Evolutionary conservation across 2,888 invertebrate species (phyloP), one percentile per base, ranked within the genome.

Genomic region (Callyntrura guangdongensis): DNA sequence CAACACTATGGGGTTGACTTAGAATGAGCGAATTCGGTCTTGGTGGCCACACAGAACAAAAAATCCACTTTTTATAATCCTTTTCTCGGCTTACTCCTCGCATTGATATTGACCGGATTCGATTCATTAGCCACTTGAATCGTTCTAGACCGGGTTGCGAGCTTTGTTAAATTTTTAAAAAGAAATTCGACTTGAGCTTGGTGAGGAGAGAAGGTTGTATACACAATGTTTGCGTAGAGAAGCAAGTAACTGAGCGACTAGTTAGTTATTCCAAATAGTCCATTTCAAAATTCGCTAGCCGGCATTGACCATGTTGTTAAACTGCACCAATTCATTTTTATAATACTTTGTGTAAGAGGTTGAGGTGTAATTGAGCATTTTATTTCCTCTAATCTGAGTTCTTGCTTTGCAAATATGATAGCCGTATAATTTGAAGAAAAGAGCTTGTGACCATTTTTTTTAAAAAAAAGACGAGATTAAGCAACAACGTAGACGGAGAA

Each of bases 101-200:
- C 82, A 56, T 83, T 91, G 74, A 87, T 91, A 83, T 74, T 86
- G 83, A 82, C 77, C 47, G n/a, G 83, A 17, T 84, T 87, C 77
- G 91, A 91, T 91, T 91, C 91, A 91, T 91, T 91, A 91, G 86
- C 84, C 87, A 83, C 91, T 87, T 67, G 67, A 84, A 84, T 56
- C 64, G 36, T 36, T 6, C 82, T 56, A 86, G 86, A 90, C 84
- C 87, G 87, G 91, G 91, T 84, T 91, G 77, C 56, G 17, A 36
- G n/a, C 69, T 69, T 69, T n/a, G 36, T n/a, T 45, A 56, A 82
- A 84, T 74, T 85, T 90, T 77, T 79, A 64, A 72, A 64, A 90
- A 86, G 69, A 85, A 86, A 61, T 86, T 82, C 85, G 85, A n/a
- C 74, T 79, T 79, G 47, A 72, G 20, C 8, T 25, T 77, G 22